Base-by-base conservation (phyloP, 2,888 invertebrate species). In the Digitonthophagus gazella region DNA sequence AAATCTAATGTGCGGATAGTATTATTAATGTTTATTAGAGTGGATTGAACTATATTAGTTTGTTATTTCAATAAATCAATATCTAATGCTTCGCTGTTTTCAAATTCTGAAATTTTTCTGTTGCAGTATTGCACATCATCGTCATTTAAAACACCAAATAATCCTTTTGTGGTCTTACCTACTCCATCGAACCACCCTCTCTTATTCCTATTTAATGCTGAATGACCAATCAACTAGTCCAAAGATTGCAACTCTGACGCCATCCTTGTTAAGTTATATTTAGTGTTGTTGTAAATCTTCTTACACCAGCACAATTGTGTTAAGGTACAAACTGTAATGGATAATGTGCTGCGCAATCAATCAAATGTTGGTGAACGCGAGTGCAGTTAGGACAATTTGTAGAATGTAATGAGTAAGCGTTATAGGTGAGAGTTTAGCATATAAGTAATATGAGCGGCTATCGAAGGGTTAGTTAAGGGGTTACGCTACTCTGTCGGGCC, bases 101-200 rank as follows among this genome's bases (percentile, higher is more conserved):
- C 15, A 58, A 58, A 19, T 1, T 57, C 18, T n/a, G 55, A 22
- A 6, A 66, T 66, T 57, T 58, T 58, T 2, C n/a, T 19, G 2
- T 19, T 15, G 58, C 3, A 66, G 16, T 58, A 66, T 20, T 58
- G 19, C 0, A 58, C 58, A 58, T 66, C 66, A 11, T 66, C 66
- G 8, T 66, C 22, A 58, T 66, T 57, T 16, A 66, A 56, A 8
- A 19, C 58, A n/a, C 58, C 66, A 15, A 4, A 66, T 3, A 66
- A 66, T 18, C 64, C 19, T 58, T 66, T 66, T n/a, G 66, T 54
- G 55, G 66, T 22, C 11, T 57, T 20, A n/a, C 66, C 66, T 5
- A 66, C 54, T 19, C 15, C 18, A 22, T 66, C 58, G 15, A 66
- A 66, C 66, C 66, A 66, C 14, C 14, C 57, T 11, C 28, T 44